Conservation (phyloP, 2,113 vertebrate genomes). For the Rhodinocichla rosea region DNA sequence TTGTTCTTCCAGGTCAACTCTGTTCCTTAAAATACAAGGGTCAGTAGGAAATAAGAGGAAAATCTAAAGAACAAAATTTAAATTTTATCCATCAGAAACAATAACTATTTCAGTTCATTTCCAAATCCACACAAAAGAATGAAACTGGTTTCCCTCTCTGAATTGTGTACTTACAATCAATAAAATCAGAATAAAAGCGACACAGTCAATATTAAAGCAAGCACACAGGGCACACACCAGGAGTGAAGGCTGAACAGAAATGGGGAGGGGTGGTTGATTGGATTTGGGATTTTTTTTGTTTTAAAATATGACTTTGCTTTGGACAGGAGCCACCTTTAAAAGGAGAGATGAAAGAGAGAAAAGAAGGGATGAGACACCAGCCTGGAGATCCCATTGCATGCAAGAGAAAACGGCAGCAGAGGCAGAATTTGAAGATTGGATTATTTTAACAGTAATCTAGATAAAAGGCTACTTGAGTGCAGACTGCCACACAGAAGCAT, state of each 20-base stretch:
- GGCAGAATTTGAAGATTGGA: not conserved
- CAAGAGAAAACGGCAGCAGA: not conserved
- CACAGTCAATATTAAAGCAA: not conserved
- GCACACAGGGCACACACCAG: not conserved
- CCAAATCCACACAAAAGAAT: not conserved
- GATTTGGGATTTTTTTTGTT: not conserved
- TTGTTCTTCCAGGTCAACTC: not conserved
- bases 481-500: not conserved
- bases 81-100: not conserved
- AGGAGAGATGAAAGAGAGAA: not conserved
- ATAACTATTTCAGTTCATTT: not conserved
- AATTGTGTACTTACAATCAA: not conserved
- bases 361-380: not conserved
- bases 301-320: not conserved
- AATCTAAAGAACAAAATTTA: not conserved
- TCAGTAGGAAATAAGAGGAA: not conserved
- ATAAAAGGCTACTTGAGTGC: not conserved
- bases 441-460: not conserved
- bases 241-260: not conserved
- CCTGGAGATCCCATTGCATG: fast-evolving
- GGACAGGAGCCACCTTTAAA: not conserved
- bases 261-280: not conserved
- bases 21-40: not conserved
- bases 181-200: not conserved
- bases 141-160: not conserved